Evolutionary conservation across 2,797 vertebrate species (phyloP), one percentile per base, ranked within the genome.

Genomic region (Fundulus diaphanus): DNA sequence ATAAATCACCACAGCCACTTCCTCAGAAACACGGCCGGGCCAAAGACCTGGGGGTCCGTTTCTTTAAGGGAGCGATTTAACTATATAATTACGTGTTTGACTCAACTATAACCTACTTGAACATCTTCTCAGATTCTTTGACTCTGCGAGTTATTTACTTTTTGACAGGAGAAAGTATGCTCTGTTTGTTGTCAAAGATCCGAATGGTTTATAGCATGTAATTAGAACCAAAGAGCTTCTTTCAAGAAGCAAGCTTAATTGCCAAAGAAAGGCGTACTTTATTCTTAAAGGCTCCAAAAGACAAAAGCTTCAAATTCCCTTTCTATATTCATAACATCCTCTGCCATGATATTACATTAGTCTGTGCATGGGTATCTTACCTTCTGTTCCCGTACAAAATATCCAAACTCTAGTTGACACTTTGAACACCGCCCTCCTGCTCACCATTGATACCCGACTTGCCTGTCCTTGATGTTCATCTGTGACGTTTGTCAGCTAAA

Each of bases 401-500:
- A 42, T 6, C 5, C 37, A 59, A 69, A 37, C 7, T 37, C 22
- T 5, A 27, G 18, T n/a, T 29, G 33, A 11, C 5, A 13, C 46
- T 68, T 59, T 52, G 29, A 74, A 68, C 12, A 1, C 24, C 20
- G 7, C 15, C 2, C 71, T 76, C 15, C 46, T 18, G 16, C 76
- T 65, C 44, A 9, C n/a, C 18, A 51, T 15, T 37, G 56, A 48
- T 12, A n/a, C 35, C 46, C 2, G 9, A n/a, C 24, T n/a, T 22
- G 5, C 52, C 54, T 68, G 24, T 48, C 83, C 40, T 76, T 67
- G 29, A 65, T 76, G 70, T 81, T 27, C 73, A n/a, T 68, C 75
- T 67, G 27, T 89, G 86, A 87, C n/a, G 74, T 80, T 75, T 69
- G 49, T 84, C 77, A 66, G 70, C 83, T 57, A 56, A 78, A 82